Evolutionary conservation across 2,113 vertebrate species (phyloP), one percentile per base, ranked within the genome.

Genomic region (Hemicordylus capensis): DNA sequence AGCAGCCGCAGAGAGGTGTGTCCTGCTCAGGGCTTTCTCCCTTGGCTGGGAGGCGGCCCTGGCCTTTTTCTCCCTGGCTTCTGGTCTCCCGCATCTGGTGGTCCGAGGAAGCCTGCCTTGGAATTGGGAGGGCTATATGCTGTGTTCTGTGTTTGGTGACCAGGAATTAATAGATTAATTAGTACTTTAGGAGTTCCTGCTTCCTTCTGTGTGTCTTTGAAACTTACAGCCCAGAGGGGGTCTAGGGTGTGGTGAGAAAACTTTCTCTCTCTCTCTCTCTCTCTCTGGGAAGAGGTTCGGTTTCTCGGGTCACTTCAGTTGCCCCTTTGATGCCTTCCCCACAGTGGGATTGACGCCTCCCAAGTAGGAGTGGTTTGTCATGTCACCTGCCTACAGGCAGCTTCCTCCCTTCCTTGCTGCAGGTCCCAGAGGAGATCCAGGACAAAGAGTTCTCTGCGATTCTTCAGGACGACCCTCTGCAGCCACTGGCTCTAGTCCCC

Each of bases 371-470:
- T 15, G 73, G 19, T 42, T 26, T 46, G 4, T 8, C 28, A 22
- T 28, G 19, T 22, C 20, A 12, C 46, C 44, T 6, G 1, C 2
- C 12, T 12, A 2, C 72, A 31, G 72, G 28, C 10, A 5, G 22
- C 19, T 1, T 9, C 48, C n/a, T n/a, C 24, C 31, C 20, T 15
- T 7, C 58, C 39, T 15, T 10, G 8, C 31, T 66, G 3, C 82
- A 98, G 98, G 97, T 97, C 92, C 98, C 98, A 4, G 98, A 98
- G 85, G 98, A 98, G 91, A 97, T 98, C 93, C 97, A 98, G 95
- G 98, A 98, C 94, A 98, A 98, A 95, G 98, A 98, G 93, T 98
- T 98, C 91, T 96, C 97, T 86, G 96, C 96, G 78, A 97, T 98
- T 94, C 96, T 98, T 75, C 97, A 98, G 93, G 98, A 98, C 89